phyloP scores from a whole-genome alignment of 2,113 vertebrate genomes.

The Strigops habroptila region DNA sequence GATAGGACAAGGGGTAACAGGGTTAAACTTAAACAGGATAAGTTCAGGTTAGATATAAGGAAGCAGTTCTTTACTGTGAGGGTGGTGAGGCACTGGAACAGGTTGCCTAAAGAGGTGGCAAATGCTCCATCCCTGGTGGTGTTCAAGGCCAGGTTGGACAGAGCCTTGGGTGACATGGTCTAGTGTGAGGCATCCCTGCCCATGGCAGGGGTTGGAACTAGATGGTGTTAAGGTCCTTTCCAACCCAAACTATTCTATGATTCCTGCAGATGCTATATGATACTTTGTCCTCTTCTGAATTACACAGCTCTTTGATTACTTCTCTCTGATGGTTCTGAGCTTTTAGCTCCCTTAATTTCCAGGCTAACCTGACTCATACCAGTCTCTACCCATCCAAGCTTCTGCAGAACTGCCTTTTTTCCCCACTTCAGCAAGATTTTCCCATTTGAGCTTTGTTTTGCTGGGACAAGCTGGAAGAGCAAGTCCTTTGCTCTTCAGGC shows the following conservation, averaged over 20 bases:
- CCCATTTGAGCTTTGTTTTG: neutral
- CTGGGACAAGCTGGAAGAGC: neutral
- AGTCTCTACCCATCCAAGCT: neutral
- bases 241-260: neutral
- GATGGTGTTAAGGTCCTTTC: neutral
- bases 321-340: neutral
- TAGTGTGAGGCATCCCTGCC: neutral
- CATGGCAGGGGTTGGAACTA: neutral
- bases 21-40: neutral
- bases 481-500: neutral
- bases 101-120: neutral
- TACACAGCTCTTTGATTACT: neutral
- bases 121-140: neutral
- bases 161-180: neutral
- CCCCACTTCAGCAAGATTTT: neutral
- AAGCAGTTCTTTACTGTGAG: neutral
- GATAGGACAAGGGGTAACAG: neutral
- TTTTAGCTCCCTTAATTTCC: neutral
- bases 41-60: neutral
- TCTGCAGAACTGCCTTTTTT: neutral
- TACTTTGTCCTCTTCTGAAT: neutral
- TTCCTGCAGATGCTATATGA: accelerated
- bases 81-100: neutral
- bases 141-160: neutral
- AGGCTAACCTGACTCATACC: neutral